Percentiles rank a stretch among this genome's conserved stretches.
phyloP scores from a whole-genome alignment of 1,140 invertebrate species.

The Rhagoletis pomonella region DNA sequence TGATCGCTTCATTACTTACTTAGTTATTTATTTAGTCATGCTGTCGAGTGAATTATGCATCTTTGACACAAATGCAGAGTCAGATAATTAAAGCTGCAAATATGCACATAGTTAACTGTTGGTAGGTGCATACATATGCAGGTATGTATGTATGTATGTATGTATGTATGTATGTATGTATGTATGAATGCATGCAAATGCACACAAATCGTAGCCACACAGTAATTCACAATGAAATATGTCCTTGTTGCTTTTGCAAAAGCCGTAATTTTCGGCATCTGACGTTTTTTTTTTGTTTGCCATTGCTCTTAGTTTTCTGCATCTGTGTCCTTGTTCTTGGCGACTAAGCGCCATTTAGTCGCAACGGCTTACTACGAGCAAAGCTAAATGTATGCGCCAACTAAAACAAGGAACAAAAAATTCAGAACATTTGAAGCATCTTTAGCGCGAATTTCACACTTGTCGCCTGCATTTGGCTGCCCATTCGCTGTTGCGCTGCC shows the following conservation, averaged over 20 bases:
- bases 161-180: too few relatives aligned
- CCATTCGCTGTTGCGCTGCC: background rate
- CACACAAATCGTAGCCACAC: background rate
- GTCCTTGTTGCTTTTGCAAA: background rate
- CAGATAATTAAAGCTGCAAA: background rate
- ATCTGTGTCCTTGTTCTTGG: background rate
- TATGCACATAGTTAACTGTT: background rate
- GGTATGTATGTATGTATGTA: too few relatives aligned
- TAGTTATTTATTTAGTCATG: too few relatives aligned
- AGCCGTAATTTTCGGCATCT: background rate
- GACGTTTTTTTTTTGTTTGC: background rate
- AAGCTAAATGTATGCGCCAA: background rate
- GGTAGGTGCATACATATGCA: too few relatives aligned
- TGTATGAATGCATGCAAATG: too few relatives aligned
- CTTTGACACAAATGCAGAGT: too few relatives aligned
- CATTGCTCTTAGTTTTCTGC: background rate
- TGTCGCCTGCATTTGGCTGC: slow-evolving; percentile 38
- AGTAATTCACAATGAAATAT: background rate
- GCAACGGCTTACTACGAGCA: background rate
- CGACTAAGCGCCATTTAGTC: background rate
- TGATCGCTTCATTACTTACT: too few relatives aligned
- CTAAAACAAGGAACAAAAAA: background rate
- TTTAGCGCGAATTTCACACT: slow-evolving; percentile 48
- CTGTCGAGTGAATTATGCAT: too few relatives aligned
- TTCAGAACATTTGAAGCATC: slow-evolving; percentile 20